These are phyloP conservation scores for Gadopsis marmoratus DNA, from an alignment of 2,797 vertebrate species.

Conservation along the genomic window DNA sequence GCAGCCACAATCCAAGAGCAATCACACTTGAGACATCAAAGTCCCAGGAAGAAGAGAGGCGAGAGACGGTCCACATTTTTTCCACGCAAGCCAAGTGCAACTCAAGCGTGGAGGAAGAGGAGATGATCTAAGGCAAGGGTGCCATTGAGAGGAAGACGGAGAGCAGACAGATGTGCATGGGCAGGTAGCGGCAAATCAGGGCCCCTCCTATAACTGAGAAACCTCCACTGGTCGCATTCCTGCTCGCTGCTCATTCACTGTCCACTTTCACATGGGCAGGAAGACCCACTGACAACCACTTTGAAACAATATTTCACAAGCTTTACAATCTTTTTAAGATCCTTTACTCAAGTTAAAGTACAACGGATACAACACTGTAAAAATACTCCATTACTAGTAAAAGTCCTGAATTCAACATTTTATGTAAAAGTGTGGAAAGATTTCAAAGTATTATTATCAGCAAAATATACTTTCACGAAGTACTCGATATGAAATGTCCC, in stretches of 20 bases:
- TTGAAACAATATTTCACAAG: background rate
- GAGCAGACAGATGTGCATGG: slow-evolving; percentile 87
- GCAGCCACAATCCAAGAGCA: slow-evolving; percentile 85
- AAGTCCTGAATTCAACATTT: background rate
- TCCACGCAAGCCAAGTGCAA: slow-evolving; percentile 84
- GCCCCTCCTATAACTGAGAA: slow-evolving; percentile 67
- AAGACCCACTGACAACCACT: slow-evolving; percentile 9
- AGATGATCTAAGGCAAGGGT: slow-evolving; percentile 88
- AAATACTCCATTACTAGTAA: background rate
- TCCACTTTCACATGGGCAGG: slow-evolving; percentile 55
- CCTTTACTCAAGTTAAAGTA: background rate
- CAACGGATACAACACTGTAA: no score
- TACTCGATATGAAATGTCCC: background rate
- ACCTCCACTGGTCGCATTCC: slow-evolving; percentile 74
- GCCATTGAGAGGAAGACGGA: slow-evolving; percentile 85
- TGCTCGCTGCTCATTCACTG: slow-evolving; percentile 63
- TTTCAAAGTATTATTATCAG: background rate
- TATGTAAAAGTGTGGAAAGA: background rate
- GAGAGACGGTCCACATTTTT: slow-evolving; percentile 82
- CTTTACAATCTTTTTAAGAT: background rate
- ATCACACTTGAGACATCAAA: slow-evolving; percentile 92
- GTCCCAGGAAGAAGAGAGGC: slow-evolving; percentile 80
- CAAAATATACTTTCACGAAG: background rate
- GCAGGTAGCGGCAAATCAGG: slow-evolving; percentile 87
- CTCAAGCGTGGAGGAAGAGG: slow-evolving; percentile 87